Evolutionary conservation across 2,113 vertebrate species (phyloP).

Genomic region (Motacilla tschutschensis): DNA sequence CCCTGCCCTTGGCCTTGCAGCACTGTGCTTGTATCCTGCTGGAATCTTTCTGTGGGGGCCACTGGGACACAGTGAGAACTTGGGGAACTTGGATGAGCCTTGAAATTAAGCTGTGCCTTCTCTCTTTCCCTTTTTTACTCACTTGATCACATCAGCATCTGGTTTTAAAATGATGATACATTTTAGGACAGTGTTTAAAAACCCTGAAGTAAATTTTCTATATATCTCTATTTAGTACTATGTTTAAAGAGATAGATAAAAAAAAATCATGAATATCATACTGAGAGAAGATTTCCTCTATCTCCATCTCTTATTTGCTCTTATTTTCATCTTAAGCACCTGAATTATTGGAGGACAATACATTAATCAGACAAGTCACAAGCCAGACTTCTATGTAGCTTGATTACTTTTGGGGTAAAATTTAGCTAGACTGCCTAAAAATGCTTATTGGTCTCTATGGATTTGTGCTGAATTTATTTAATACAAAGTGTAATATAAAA

Average conservation of each 20-base stretch:
- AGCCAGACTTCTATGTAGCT: background rate
- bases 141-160: background rate
- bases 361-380: background rate
- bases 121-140: background rate
- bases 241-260: background rate
- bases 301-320: background rate
- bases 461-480: conserved; percentile 49
- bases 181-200: background rate
- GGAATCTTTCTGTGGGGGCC: background rate
- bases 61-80: background rate
- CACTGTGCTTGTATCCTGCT: background rate
- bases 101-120: background rate
- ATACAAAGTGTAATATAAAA: conserved; percentile 21
- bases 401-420: conserved; percentile 6
- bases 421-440: conserved; percentile 44
- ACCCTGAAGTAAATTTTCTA: background rate
- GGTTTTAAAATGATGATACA: background rate
- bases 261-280: background rate
- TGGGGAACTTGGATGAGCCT: background rate
- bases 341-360: background rate
- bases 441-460: conserved; percentile 17
- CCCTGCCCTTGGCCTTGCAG: background rate
- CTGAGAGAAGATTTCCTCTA: background rate
- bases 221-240: background rate
- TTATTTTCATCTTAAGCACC: background rate